Evolutionary conservation across 2,888 invertebrate genomes (phyloP), one percentile per base, ranked within the genome.

Genomic region (Dryocosmus kuriphilus): DNA sequence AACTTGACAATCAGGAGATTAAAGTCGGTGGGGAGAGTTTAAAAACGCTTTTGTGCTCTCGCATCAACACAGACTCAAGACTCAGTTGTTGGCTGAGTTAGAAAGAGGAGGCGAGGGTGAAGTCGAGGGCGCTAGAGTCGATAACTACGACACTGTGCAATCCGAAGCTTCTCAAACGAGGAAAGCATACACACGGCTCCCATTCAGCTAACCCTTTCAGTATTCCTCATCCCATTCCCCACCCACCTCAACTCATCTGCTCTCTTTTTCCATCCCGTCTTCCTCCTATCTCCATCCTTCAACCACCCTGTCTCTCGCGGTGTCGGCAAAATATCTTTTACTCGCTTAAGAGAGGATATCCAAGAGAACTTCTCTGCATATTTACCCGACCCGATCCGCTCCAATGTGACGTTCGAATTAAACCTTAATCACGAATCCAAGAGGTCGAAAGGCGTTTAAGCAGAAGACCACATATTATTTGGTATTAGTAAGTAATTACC

Each of bases 191-290:
- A 89, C 88, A 86, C 86, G 87, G 51, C 85, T 85, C 83, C 88
- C 89, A 89, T 89, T 89, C 87, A 89, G 83, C 87, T 86, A 89
- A 89, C 89, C 88, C 89, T 89, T 88, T 89, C 86, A 87, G 82
- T 78, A 79, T 63, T 78, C 57, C 73, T 55, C 57, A 22, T 77
- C 32, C 71, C 61, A 74, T 22, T 35, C 46, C 63, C 75, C 75
- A 77, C 78, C 73, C 77, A 11, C 16, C 77, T 77, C 79, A n/a
- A n/a, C 78, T 79, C 77, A 79, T 77, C 57, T 51, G 76, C 77
- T 65, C 57, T 79, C 78, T 75, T 82, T 81, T 71, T 81, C 77
- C 67, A 76, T 80, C 78, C 60, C 78, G 67, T 79, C 79, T 84
- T 76, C 74, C 74, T 77, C 57, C 73, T 74, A 71, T 81, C 80